Evolutionary conservation across 2,888 invertebrate genomes (phyloP).

Genomic region (Stictocephala bisonia): DNA sequence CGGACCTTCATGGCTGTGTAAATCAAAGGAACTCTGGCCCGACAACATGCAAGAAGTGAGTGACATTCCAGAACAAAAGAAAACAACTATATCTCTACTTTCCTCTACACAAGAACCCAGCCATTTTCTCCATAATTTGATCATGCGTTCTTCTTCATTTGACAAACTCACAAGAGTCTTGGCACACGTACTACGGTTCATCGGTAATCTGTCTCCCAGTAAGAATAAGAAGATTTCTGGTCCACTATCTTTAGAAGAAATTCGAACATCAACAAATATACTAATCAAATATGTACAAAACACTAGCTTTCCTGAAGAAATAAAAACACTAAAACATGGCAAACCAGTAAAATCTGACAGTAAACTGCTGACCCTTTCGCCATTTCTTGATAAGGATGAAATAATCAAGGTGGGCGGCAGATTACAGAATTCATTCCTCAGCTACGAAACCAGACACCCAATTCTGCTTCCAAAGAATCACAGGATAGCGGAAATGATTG

Average conservation of each 20-base stretch:
- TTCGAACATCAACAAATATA: not conserved
- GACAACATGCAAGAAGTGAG: not conserved
- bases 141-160: not conserved
- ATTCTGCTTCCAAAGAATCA: slow-evolving; percentile 30
- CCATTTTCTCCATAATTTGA: not conserved
- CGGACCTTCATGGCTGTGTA: not conserved
- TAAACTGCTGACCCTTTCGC: slow-evolving; percentile 1
- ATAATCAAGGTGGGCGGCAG: slow-evolving; percentile 33
- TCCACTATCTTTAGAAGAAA: slow-evolving; percentile 5
- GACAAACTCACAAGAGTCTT: not conserved
- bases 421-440: not conserved
- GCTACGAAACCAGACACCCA: slow-evolving; percentile 12
- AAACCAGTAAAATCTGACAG: not conserved
- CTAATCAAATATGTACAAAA: not conserved
- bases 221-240: not conserved
- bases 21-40: not conserved
- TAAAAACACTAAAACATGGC: not conserved
- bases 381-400: slow-evolving; percentile 27
- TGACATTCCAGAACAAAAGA: not conserved
- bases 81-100: not conserved
- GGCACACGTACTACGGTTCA: not conserved
- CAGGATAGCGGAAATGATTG: not conserved
- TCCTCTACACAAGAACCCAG: not conserved
- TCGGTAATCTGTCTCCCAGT: not conserved
- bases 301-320: not conserved